phyloP scores from a whole-genome alignment of 2,888 invertebrate species.

The Ophion obscuratus region DNA sequence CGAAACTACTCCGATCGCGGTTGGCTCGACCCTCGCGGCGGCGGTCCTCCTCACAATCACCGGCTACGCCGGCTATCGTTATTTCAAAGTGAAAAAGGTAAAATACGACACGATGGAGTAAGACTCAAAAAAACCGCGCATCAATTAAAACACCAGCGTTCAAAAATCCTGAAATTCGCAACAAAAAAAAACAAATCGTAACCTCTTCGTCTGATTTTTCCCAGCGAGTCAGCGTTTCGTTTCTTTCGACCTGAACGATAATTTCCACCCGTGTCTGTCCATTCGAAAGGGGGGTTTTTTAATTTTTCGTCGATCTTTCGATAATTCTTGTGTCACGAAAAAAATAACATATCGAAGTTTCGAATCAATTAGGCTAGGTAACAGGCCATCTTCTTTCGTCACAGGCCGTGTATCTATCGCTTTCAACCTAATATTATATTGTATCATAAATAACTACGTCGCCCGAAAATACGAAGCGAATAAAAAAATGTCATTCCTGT shows the following conservation, averaged over 20 bases:
- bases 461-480: slow-evolving; percentile 1
- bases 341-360: slow-evolving; percentile 54
- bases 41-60: slow-evolving; percentile 92
- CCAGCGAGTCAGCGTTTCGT: neutral
- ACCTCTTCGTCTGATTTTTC: slow-evolving; percentile 21
- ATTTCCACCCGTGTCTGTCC: neutral
- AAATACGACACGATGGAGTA: slow-evolving; percentile 97
- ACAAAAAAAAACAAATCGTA: slow-evolving; percentile 12
- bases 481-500: slow-evolving; percentile 10
- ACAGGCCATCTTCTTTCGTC: slow-evolving; percentile 49
- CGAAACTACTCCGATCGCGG: slow-evolving; percentile 93
- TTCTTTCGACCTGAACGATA: neutral
- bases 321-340: slow-evolving; percentile 42
- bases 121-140: slow-evolving; percentile 64
- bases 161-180: slow-evolving; percentile 4
- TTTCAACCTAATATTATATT: slow-evolving; percentile 51
- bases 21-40: slow-evolving; percentile 93
- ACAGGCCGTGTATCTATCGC: slow-evolving; percentile 43
- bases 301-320: slow-evolving; percentile 29
- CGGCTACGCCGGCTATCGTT: slow-evolving; percentile 94
- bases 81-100: slow-evolving; percentile 95
- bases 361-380: slow-evolving; percentile 51
- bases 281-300: neutral
- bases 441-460: slow-evolving; percentile 43
- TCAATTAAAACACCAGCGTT: neutral